Base-by-base conservation (phyloP, 2,113 vertebrate species). In the Dendrocopos noguchii region DNA sequence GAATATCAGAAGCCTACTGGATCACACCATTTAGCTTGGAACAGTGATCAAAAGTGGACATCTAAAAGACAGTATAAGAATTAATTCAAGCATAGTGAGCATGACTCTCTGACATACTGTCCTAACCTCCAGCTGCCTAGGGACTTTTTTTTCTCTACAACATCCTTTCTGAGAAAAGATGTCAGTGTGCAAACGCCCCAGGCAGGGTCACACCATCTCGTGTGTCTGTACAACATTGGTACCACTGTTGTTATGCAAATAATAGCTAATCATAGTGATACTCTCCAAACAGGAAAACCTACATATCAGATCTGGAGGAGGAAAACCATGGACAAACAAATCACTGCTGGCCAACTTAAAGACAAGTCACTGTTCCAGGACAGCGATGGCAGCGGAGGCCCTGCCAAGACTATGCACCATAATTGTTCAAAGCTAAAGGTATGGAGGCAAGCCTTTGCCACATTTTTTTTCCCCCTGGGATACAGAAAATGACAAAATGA, bases 361-460 rank as follows among this genome's bases (percentile, higher is more conserved):
- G 93, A 95, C 33, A 95, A 88, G 18, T 79, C 92, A 4, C 24
- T 82, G 13, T 89, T 91, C 33, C 82, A 77, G 70, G 81, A 91
- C 53, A 92, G 29, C 0, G 4, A 63, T 31, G 56, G 73, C 47
- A 92, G 20, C 0, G 0, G 21, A 28, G 75, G 4, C 73, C 68
- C 88, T 72, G 47, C 34, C 70, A 95, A 75, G 29, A 47, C 18
- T 1, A 0, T 87, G 47, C 92, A 61, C 39, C 66, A 52, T 25
- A 80, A 33, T 1, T 85, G 92, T 53, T 96, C 97, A 60, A 95
- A 96, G 60, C 61, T 97, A 50, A 97, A 97, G 97, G 97, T 97
- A 96, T 46, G 80, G 59, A 78, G 14, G 64, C 21, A 25, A 59
- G 6, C 9, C 28, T 15, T 71, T 16, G 39, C 8, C 10, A 33